Conservation (phyloP, 2,113 vertebrate genomes). For the Carettochelys insculpta region DNA sequence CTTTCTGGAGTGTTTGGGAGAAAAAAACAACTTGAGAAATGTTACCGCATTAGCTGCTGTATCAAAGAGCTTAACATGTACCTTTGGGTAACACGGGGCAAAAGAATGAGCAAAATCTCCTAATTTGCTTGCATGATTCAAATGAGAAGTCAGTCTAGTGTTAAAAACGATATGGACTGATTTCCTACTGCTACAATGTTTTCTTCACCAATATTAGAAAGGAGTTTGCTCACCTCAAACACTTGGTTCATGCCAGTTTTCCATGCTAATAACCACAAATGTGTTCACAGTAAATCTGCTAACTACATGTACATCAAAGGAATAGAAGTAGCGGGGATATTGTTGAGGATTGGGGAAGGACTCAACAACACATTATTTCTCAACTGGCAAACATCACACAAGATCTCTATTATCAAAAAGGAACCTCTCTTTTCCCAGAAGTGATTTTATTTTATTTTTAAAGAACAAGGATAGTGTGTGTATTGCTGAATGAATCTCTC, state of each 20-base stretch:
- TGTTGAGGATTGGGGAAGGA: neutral
- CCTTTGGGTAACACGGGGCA: neutral
- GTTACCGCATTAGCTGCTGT: conserved; percentile 32
- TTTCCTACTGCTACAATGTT: neutral
- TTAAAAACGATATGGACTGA: conserved; percentile 6
- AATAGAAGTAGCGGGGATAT: neutral
- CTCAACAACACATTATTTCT: neutral
- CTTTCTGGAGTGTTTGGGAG: conserved; percentile 57
- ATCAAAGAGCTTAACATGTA: conserved; percentile 26
- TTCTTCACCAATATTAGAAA: conserved; percentile 24
- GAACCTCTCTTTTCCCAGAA: neutral
- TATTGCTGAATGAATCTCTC: neutral
- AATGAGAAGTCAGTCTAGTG: conserved; percentile 1
- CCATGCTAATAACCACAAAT: neutral
- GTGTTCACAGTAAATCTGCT: neutral
- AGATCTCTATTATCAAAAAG: neutral
- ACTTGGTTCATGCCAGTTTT: neutral
- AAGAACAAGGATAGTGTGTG: neutral
- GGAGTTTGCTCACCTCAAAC: neutral
- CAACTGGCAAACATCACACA: rapidly evolving
- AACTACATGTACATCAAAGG: neutral
- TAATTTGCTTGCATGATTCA: neutral
- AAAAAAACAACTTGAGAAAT: conserved; percentile 64
- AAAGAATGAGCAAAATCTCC: neutral
- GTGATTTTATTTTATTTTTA: neutral